Base-by-base conservation (phyloP, 2,113 vertebrate species). In the Microcebus jonahi region DNA sequence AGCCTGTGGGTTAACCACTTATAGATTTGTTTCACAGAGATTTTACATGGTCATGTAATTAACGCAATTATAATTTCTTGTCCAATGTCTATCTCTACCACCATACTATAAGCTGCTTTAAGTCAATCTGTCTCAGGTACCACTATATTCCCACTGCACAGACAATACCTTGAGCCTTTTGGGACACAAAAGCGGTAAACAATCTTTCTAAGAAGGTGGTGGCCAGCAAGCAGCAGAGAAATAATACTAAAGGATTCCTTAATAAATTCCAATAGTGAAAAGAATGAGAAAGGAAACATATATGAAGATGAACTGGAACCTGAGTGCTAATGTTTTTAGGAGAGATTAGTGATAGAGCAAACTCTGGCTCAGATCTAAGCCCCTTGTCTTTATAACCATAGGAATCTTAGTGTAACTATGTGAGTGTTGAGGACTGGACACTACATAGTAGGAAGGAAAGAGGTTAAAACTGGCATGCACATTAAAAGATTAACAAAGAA, bases 1-100 rank as follows among this genome's bases (percentile, higher is more conserved):
- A 87, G 73, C 53, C 55, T 65, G 5, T 29, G 39, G 4, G 50
- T 82, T 92, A 80, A 50, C 57, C 34, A 42, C 75, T 92, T 55
- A 77, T 27, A 82, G 59, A 48, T 42, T 63, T 68, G 34, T 94
- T 29, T 87, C 59, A 70, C 48, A 50, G 81, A 91, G 29, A 91
- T 88, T 91, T 83, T 95, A 7, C 48, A 34, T 95, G 65, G 48
- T 79, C 73, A 83, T 90, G 23, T 65, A 86, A 93, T 96, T 93
- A 65, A 93, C 57, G 25, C 2, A 76, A 68, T 81, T 77, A 68
- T 73, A 82, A 89, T 80, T 85, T 88, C 55, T 68, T 65, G 25
- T 27, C 59, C 67, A 75, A 34, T 53, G 20, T 50, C 50, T 53
- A 0, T 79, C 57, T 95, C 39, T 21, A 68, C 23, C 13, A 63